Evolutionary conservation across 2,888 invertebrate genomes (phyloP).

Genomic region (Atrina japonica): DNA sequence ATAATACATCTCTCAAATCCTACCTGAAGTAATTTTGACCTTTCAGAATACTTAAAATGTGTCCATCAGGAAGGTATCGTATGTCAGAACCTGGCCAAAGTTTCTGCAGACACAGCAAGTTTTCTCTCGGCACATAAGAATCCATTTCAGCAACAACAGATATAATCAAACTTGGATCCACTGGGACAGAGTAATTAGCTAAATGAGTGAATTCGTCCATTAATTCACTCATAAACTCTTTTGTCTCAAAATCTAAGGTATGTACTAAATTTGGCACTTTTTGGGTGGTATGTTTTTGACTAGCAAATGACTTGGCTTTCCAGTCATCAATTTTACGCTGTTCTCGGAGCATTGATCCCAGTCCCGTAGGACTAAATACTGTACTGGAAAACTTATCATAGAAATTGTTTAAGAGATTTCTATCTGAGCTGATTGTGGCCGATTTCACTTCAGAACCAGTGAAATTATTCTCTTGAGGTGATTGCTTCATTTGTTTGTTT

Average conservation of each 20-base stretch:
- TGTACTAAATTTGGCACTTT: conserved; percentile 1
- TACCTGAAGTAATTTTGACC: conserved; percentile 94
- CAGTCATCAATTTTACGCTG: conserved; percentile 11
- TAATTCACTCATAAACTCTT: conserved; percentile 97
- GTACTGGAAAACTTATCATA: too few relatives aligned
- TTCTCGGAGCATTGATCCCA: conserved; percentile 1
- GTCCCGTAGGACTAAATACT: too few relatives aligned
- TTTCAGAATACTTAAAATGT: conserved; percentile 88
- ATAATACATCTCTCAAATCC: too few relatives aligned
- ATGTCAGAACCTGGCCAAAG: conserved; percentile 97
- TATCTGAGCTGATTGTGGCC: too few relatives aligned
- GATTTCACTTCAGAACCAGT: too few relatives aligned
- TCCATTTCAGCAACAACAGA: conserved; percentile 94
- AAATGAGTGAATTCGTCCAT: conserved; percentile 99
- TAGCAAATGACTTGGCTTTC: conserved; percentile 23
- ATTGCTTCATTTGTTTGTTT: too few relatives aligned
- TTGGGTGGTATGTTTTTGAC: neutral
- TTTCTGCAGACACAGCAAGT: conserved; percentile 90
- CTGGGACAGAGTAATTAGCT: conserved; percentile 91
- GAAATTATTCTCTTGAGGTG: too few relatives aligned
- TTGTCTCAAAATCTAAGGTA: conserved; percentile 84
- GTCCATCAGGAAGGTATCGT: conserved; percentile 90
- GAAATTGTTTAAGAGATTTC: too few relatives aligned
- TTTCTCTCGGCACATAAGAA: conserved; percentile 91
- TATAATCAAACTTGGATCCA: conserved; percentile 93